A percentile compares a stretch with the other conserved stretches of the same genome.
Conservation (phyloP, 2,888 invertebrate species). For the Rhimphoctona megacephalus region DNA sequence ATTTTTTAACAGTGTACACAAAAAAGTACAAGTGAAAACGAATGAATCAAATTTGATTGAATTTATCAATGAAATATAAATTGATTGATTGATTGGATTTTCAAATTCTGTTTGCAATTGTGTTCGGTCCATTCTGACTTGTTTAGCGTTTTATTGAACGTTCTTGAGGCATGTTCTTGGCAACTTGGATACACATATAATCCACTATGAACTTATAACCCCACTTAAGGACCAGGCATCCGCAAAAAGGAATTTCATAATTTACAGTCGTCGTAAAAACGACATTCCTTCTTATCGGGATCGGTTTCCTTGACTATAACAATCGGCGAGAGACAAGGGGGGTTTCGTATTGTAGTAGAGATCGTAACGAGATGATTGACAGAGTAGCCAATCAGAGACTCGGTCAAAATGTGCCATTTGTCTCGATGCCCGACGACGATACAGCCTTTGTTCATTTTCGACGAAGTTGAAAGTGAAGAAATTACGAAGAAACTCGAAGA, state of each 20-base stretch:
- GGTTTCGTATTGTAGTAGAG: slow-evolving; percentile 19
- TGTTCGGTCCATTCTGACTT: background rate
- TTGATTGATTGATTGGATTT: background rate
- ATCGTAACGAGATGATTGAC: slow-evolving; percentile 61
- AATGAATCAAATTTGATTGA: background rate
- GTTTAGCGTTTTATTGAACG: background rate
- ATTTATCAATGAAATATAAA: background rate
- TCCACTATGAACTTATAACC: background rate
- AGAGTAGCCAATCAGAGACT: slow-evolving; percentile 49
- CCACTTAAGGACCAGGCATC: background rate
- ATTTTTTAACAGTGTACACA: too few species aligned
- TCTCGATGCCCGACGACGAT: slow-evolving; percentile 46
- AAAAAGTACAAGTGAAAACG: too few species aligned
- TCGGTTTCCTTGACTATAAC: background rate
- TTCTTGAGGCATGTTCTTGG: background rate
- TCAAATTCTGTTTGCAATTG: too few species aligned
- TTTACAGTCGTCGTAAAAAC: background rate
- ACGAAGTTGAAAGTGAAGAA: slow-evolving; percentile 12
- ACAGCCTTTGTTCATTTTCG: slow-evolving; percentile 1
- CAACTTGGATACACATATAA: background rate
- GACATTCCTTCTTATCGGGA: slow-evolving; percentile 12
- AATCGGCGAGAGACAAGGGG: background rate
- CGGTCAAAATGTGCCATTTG: slow-evolving; percentile 49
- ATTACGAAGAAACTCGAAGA: background rate
- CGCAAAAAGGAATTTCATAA: slow-evolving; percentile 12